Percentiles rank a stretch among this genome's conserved stretches.
These are phyloP conservation scores for Phodopus roborovskii DNA, from an alignment of 2,113 vertebrate genomes.

Conservation along the genomic window DNA sequence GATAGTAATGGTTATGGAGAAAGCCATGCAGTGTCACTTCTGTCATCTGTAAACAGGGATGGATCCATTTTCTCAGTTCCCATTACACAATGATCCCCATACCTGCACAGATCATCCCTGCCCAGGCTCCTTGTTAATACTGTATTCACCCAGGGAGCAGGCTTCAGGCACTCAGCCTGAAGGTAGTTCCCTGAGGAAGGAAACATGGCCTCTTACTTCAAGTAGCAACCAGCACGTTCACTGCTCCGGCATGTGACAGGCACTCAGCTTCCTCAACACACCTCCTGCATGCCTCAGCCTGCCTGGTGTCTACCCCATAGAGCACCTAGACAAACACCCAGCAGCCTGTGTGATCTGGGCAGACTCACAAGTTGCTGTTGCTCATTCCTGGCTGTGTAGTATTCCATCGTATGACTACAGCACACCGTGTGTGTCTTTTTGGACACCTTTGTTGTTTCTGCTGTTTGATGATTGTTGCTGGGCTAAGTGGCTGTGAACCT, in stretches of 20 bases:
- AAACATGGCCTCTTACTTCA: not conserved
- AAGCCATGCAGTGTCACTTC: slow-evolving; percentile 46
- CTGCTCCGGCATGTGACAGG: accelerated
- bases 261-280: accelerated
- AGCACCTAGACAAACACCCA: too few species aligned
- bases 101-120: not conserved
- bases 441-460: accelerated
- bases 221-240: accelerated
- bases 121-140: accelerated
- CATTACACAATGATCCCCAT: not conserved
- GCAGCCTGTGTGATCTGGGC: accelerated
- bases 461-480: not conserved
- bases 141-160: accelerated
- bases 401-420: accelerated
- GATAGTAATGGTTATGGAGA: slow-evolving; percentile 4
- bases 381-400: not conserved
- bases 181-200: accelerated
- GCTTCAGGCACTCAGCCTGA: accelerated
- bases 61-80: slow-evolving; percentile 70
- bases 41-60: slow-evolving; percentile 59
- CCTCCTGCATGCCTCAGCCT: accelerated
- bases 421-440: too few species aligned
- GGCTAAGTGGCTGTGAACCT: not conserved
- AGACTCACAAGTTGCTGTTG: not conserved
- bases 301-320: not conserved